These are phyloP conservation scores for Electrophaes corylata DNA, from an alignment of 2,888 invertebrate species.

Conservation along the genomic window DNA sequence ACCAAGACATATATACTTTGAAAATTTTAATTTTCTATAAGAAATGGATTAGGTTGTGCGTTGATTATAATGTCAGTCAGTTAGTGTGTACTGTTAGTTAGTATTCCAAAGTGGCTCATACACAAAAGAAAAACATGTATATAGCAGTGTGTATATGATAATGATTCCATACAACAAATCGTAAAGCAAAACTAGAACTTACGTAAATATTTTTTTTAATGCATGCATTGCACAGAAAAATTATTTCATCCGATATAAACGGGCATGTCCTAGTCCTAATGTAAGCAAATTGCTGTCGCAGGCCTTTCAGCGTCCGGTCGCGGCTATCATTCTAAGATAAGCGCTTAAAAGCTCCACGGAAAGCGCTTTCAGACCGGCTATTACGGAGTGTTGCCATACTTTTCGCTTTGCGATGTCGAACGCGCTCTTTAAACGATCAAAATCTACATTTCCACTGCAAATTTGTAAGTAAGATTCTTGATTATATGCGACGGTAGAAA, in stretches of 20 bases:
- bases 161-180: background rate
- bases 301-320: constrained; percentile 79
- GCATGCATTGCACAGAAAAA: constrained; percentile 54
- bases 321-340: constrained; percentile 83
- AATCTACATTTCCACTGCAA: constrained; percentile 46
- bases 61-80: too few species aligned
- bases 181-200: background rate
- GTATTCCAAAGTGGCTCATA: too few species aligned
- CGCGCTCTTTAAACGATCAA: constrained; percentile 50
- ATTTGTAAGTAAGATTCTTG: constrained; percentile 20
- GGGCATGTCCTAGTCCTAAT: constrained; percentile 80
- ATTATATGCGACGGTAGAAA: too few species aligned
- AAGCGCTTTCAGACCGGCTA: constrained; percentile 78
- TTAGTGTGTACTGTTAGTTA: too few species aligned
- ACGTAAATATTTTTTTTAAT: constrained; percentile 15
- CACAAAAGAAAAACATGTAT: too few species aligned
- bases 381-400: constrained; percentile 67
- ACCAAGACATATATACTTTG: too few species aligned
- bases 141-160: too few species aligned
- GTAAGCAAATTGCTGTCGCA: constrained; percentile 83
- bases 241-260: constrained; percentile 59
- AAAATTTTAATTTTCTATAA: too few species aligned
- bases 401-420: constrained; percentile 64
- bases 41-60: too few species aligned
- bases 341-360: constrained; percentile 82